Conservation (phyloP, 2,888 invertebrate species). For the Chymomyza amoena region DNA sequence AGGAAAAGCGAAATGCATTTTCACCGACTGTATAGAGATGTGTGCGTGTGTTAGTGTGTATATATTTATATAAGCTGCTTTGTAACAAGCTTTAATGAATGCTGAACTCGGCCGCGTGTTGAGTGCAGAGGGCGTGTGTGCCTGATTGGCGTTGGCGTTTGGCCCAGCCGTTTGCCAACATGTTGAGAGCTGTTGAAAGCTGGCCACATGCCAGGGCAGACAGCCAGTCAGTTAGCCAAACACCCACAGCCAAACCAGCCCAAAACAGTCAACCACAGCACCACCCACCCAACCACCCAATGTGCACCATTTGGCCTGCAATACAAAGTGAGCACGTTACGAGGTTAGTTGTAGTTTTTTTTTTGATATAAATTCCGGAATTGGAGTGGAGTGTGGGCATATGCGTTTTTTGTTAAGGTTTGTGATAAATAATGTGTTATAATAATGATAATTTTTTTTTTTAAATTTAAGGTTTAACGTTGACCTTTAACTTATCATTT, state of each 20-base stretch:
- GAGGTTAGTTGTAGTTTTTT: conserved; percentile 11
- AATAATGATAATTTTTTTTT: too few relatives aligned
- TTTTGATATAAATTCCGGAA: neutral
- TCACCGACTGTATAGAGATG: too few relatives aligned
- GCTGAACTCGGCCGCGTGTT: conserved; percentile 9
- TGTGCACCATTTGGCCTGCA: conserved; percentile 3
- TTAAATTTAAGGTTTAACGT: too few relatives aligned
- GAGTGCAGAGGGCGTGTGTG: neutral
- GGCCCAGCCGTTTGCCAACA: conserved; percentile 1
- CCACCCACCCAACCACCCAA: conserved; percentile 2
- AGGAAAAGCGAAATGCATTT: conserved; percentile 1
- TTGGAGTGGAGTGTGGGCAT: neutral
- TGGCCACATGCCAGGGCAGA: conserved; percentile 1
- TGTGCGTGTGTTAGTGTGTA: neutral
- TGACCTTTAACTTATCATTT: too few relatives aligned
- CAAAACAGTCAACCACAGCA: neutral
- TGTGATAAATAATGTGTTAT: neutral
- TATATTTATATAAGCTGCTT: neutral
- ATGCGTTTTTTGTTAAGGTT: neutral
- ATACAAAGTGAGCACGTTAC: conserved; percentile 4
- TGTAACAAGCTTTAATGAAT: conserved; percentile 21
- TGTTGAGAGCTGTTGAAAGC: neutral
- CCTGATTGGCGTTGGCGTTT: neutral
- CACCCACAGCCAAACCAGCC: neutral
- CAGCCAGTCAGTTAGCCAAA: neutral